Conservation (phyloP, 2,797 vertebrate species). For the Fundulus diaphanus region DNA sequence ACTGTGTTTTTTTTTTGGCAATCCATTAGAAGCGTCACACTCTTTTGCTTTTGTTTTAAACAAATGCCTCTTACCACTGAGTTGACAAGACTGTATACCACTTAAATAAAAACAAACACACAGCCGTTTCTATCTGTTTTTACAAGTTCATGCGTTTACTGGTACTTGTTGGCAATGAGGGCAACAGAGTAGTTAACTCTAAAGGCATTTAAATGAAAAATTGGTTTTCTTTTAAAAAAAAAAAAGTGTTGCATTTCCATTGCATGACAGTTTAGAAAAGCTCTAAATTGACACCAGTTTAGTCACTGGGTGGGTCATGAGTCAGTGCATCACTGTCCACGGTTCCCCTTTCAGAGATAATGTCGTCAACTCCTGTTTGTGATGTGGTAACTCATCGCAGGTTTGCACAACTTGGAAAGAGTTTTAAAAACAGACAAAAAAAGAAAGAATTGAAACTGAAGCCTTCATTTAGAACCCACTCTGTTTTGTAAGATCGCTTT, state of each 20-base stretch:
- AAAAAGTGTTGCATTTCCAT: background rate
- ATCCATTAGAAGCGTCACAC: slow-evolving; percentile 15
- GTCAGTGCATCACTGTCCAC: background rate
- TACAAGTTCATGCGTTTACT: slow-evolving; percentile 26
- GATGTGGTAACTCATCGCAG: slow-evolving; percentile 25
- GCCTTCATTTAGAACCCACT: slow-evolving; percentile 56
- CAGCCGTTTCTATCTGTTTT: slow-evolving; percentile 66
- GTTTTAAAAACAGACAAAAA: slow-evolving; percentile 9
- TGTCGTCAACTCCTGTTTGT: slow-evolving; percentile 5
- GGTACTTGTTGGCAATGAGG: background rate
- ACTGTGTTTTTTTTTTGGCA: slow-evolving; percentile 22
- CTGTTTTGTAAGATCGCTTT: slow-evolving; percentile 30
- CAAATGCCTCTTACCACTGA: background rate
- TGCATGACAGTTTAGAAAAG: background rate
- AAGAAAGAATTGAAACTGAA: slow-evolving; percentile 52
- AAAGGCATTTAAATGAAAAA: background rate
- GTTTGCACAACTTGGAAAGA: slow-evolving; percentile 34
- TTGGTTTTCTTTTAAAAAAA: background rate
- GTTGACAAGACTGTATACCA: slow-evolving; percentile 18
- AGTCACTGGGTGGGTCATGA: background rate
- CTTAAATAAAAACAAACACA: slow-evolving; percentile 38
- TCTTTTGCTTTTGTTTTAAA: slow-evolving; percentile 1
- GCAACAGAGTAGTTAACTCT: background rate
- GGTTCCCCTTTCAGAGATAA: background rate
- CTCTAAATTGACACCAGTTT: slow-evolving; percentile 9